Evolutionary conservation across 1,140 invertebrate species (phyloP), one percentile per base, ranked within the genome.

Genomic region (Wasmannia auropunctata): DNA sequence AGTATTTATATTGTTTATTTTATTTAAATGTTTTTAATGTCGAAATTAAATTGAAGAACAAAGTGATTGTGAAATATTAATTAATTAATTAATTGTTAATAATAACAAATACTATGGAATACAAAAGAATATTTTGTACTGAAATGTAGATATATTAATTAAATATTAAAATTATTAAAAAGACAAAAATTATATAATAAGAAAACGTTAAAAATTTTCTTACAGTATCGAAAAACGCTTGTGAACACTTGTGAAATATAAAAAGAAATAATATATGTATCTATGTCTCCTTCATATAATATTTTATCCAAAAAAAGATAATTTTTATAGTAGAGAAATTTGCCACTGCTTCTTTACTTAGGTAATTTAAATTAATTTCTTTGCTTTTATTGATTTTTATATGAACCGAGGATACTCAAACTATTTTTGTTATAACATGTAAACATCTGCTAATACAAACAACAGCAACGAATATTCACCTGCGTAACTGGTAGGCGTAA

Each of bases 61-160:
- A 74, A 74, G 11, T 74, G n/a, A 74, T 74, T 54, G 70, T 10
- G 3, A 72, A 11, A n/a, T 28, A 7, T 28, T 49, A 74, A 74
- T 74, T 16, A 31, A 19, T 8, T 72, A 72, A 74, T 74, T 16
- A 31, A 19, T 19, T 54, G 46, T 34, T 28, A 54, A 54, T 22
- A 54, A 5, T 6, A 14, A 2, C 4, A 1, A 28, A 72, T 37
- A 34, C 7, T 5, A 22, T 51, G 2, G 54, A 34, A 31, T 54
- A 22, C 10, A 54, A 46, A 22, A 34, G n/a, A 28, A 74, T 11
- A 40, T 56, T 54, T 54, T 54, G n/a, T 22, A n/a, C 2, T 54
- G 22, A 54, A 54, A 74, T 56, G 4, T 60, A 60, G 2, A 28
- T 60, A 60, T 75, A 75, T 56, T 25, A 37, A 22, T 7, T 16